Evolutionary conservation across 1,140 invertebrate species (phyloP), one percentile per base, ranked within the genome.

Genomic region (Drosophila mauritiana): DNA sequence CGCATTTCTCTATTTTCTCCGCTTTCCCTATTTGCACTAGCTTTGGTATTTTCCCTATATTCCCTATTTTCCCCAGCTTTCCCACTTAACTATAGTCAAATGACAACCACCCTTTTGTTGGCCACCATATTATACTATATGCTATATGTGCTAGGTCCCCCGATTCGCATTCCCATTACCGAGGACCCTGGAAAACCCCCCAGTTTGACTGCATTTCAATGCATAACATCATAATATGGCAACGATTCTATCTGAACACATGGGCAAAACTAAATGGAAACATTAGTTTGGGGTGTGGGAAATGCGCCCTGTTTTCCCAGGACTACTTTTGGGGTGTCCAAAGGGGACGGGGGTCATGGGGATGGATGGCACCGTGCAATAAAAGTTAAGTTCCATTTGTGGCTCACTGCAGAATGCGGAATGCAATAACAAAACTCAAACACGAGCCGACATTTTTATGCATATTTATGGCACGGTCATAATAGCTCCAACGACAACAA

Each of bases 381-480:
- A 75, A 75, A 75, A 75, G 73, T 76, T 75, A 75, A 75, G 73
- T 75, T 75, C 72, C 73, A 75, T 75, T 75, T 77, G 65, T 70
- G 64, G 63, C 61, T 37, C 46, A 64, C 61, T 55, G 25, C 51
- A 31, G 43, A 36, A 52, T 69, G 65, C 65, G 64, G 73, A 85
- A 84, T 85, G 81, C 81, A 77, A 84, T 73, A 86, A 74, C 64
- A 70, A 82, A 76, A 70, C 65, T 78, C 79, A 70, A 63, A 61
- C 56, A 57, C 63, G 58, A 78, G 73, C 75, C 78, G 82, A 84
- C 81, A 86, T 85, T 84, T 84, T 86, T 84, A 84, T 84, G 81
- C 81, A 84, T 84, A 84, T 84, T 84, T 84, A 85, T 84, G 78
- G 67, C 22, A 49, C 45, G 64, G 48, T 37, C 62, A 68, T 68